A percentile compares a stretch with the other conserved stretches of the same genome.
phyloP scores from a whole-genome alignment of 2,797 vertebrate species.

The Carapus acus region DNA sequence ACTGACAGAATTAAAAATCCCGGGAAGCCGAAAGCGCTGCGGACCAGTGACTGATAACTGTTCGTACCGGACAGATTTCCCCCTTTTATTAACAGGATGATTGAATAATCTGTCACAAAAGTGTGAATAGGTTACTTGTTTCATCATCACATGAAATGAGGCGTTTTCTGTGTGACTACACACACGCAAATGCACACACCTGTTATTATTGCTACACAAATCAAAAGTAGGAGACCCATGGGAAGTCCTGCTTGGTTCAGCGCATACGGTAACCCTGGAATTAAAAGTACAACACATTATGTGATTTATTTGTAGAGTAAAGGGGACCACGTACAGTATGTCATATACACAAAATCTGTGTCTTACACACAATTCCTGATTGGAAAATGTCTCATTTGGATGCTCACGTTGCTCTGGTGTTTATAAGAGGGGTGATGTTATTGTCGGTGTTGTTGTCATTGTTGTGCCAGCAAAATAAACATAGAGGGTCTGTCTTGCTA shows the following conservation, averaged over 20 bases:
- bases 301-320: no score
- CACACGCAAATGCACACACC: constrained; percentile 48
- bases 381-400: no score
- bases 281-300: no score
- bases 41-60: constrained; percentile 89
- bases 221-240: constrained; percentile 83
- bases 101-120: constrained; percentile 85
- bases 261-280: constrained; percentile 86
- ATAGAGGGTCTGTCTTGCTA: no score
- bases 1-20: constrained; percentile 85
- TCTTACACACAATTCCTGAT: no score
- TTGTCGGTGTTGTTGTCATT: no score
- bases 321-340: no score
- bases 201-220: constrained; percentile 83
- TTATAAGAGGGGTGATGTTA: no score
- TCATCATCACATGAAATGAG: neutral
- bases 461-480: no score
- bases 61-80: constrained; percentile 81
- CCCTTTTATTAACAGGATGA: constrained; percentile 89
- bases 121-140: constrained; percentile 11
- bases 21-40: constrained; percentile 81
- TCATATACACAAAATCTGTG: no score
- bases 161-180: neutral
- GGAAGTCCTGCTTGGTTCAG: constrained; percentile 92
- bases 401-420: no score